Conservation (phyloP, 2,797 vertebrate species). For the Falco novaeseelandiae region DNA sequence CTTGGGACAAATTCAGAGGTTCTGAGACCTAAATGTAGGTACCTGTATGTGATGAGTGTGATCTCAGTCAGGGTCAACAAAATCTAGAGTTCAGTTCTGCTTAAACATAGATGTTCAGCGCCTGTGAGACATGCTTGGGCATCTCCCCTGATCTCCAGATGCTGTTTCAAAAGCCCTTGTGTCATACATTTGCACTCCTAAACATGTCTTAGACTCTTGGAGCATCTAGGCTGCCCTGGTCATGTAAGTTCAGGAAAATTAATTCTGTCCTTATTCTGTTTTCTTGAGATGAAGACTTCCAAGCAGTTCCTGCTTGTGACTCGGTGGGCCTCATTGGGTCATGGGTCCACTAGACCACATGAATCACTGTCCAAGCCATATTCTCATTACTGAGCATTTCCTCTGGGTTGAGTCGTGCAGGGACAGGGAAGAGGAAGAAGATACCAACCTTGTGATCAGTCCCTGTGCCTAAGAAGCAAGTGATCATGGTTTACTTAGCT, state of each 20-base stretch:
- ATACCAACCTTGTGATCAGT: background rate
- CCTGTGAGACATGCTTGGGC: background rate
- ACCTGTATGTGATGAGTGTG: background rate
- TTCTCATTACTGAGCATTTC: background rate
- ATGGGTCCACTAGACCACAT: background rate
- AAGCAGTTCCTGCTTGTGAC: background rate
- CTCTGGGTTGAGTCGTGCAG: background rate
- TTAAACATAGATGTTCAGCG: background rate
- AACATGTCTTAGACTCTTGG: background rate
- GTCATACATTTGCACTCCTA: background rate
- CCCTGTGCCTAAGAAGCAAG: background rate
- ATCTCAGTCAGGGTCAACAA: background rate
- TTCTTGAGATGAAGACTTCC: background rate
- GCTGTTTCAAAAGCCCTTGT: background rate
- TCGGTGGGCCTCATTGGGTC: background rate
- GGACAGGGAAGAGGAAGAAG: background rate
- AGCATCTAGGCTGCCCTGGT: background rate
- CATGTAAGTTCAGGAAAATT: background rate
- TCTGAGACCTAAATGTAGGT: background rate
- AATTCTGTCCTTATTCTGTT: background rate
- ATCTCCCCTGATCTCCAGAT: background rate
- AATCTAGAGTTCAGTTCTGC: background rate
- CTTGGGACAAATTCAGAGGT: background rate
- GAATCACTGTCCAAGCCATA: background rate
- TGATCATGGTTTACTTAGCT: background rate